Base-by-base conservation (phyloP, 2,113 vertebrate genomes). In the Brachirus orientalis region DNA sequence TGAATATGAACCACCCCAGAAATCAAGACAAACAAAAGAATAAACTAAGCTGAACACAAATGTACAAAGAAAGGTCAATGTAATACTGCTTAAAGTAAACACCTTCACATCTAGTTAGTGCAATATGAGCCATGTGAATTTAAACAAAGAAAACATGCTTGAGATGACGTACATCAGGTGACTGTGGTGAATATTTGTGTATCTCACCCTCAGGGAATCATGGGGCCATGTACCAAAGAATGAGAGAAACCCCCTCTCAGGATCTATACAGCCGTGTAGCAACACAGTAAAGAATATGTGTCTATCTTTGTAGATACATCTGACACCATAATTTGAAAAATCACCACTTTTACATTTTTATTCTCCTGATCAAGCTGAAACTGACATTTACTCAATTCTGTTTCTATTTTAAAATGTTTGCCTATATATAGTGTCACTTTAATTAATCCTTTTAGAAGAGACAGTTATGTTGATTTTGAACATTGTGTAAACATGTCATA, bases 241-340 rank as follows among this genome's bases (percentile, higher is more conserved):
- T 6, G 54, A 71, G 69, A 79, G 88, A 88, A 80, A 92, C 91
- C 91, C 80, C 92, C 94, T 93, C 94, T 88, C 86, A 85, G 90
- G 93, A 95, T 94, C 93, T 91, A 91, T 92, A 94, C 89, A 94
- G 92, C 91, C 88, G 94, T 87, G 91, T 91, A 91, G 95, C 93
- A 94, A 95, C 93, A 94, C n/a, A n/a, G n/a, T n/a, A n/a, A n/a
- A n/a, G n/a, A n/a, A n/a, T n/a, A n/a, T n/a, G n/a, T n/a, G n/a
- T n/a, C n/a, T n/a, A n/a, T n/a, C n/a, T n/a, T n/a, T n/a, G n/a
- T n/a, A n/a, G n/a, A n/a, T n/a, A n/a, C n/a, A n/a, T n/a, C n/a
- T n/a, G n/a, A n/a, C n/a, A n/a, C n/a, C n/a, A n/a, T n/a, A n/a
- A n/a, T n/a, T n/a, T n/a, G n/a, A n/a, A n/a, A n/a, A n/a, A n/a